phyloP scores from a whole-genome alignment of 2,888 invertebrate genomes.

The Drosophila niveifrons region DNA sequence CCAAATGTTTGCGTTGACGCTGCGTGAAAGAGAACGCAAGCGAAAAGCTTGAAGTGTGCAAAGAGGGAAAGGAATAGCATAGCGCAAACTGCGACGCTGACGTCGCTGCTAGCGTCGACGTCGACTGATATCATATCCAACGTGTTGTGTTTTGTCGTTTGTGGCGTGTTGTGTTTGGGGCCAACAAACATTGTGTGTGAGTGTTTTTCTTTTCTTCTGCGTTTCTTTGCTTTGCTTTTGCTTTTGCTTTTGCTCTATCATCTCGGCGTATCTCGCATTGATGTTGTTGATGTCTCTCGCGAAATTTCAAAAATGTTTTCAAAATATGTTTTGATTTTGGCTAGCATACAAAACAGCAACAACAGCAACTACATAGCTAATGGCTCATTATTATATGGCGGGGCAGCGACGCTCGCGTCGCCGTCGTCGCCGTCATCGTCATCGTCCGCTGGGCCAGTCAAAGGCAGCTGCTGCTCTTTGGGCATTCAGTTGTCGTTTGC shows the following conservation, averaged over 20 bases:
- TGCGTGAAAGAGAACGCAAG: constrained; percentile 6
- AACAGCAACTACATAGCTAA: constrained; percentile 40
- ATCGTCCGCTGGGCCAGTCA: constrained; percentile 22
- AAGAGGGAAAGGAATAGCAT: constrained; percentile 11
- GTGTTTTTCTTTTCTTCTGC: background rate
- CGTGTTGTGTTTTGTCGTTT: background rate
- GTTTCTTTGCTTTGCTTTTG: background rate
- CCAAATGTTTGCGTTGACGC: constrained; percentile 27
- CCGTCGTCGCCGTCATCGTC: constrained; percentile 44
- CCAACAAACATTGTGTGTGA: constrained; percentile 2
- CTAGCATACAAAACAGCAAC: constrained; percentile 34
- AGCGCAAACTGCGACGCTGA: constrained; percentile 22
- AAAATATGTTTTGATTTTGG: constrained; percentile 47
- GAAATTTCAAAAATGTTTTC: constrained; percentile 23
- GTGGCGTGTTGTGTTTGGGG: background rate
- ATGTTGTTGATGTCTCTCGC: background rate
- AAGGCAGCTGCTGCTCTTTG: constrained; percentile 47
- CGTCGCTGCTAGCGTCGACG: constrained; percentile 3
- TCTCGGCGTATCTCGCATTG: constrained; percentile 12
- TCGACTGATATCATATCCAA: constrained; percentile 55
- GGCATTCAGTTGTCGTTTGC: constrained; percentile 60
- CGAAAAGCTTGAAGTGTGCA: background rate
- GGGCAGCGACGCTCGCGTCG: constrained; percentile 19
- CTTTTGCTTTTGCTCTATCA: background rate
- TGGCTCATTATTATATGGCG: constrained; percentile 60